phyloP scores from a whole-genome alignment of 2,797 vertebrate species.

The Spinus olivaceus region DNA sequence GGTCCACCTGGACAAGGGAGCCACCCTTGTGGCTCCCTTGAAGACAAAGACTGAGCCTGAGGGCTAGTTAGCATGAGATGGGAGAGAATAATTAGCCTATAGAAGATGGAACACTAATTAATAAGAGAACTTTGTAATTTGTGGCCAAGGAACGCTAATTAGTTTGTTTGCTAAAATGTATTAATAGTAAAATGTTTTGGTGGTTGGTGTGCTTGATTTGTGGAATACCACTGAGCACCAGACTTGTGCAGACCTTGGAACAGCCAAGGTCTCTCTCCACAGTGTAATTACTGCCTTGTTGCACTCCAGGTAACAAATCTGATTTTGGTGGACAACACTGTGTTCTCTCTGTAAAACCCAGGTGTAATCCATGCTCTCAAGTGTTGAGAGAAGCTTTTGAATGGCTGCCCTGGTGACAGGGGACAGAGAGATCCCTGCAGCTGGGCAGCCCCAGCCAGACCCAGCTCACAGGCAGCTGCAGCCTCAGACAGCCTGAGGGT shows the following conservation, averaged over 20 bases:
- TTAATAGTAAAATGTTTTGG: background rate
- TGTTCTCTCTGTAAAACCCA: background rate
- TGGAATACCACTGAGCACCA: background rate
- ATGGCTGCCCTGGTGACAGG: background rate
- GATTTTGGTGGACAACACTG: background rate
- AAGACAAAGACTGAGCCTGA: background rate
- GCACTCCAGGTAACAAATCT: background rate
- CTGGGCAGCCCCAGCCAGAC: background rate
- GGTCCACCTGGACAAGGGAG: accelerated
- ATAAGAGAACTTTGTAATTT: background rate
- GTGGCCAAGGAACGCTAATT: background rate
- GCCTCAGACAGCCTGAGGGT: background rate
- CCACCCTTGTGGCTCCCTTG: too few relatives aligned
- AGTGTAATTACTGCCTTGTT: background rate
- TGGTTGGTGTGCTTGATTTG: background rate
- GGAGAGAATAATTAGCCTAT: background rate
- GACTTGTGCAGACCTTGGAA: background rate
- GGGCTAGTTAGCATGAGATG: background rate
- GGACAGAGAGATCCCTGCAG: background rate
- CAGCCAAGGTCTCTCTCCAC: background rate
- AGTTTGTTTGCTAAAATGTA: background rate
- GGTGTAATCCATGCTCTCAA: background rate
- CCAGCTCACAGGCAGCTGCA: background rate
- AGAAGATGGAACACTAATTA: background rate
- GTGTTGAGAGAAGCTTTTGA: background rate